Percentiles rank a stretch among this genome's conserved stretches.
These are phyloP conservation scores for Pedetes capensis DNA, from an alignment of 2,113 vertebrate genomes.

Conservation along the genomic window DNA sequence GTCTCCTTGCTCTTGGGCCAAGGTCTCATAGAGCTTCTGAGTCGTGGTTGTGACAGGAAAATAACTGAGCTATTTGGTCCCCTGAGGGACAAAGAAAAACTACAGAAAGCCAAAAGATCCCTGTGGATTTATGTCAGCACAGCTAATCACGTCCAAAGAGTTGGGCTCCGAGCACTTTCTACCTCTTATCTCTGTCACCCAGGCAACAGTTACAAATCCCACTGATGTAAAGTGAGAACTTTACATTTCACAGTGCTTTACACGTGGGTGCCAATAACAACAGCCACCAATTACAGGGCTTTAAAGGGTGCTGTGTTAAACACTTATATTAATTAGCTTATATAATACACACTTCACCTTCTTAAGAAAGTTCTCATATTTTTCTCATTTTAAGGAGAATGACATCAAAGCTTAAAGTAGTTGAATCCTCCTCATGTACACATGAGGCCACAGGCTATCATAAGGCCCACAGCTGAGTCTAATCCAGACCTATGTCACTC, in stretches of 20 bases:
- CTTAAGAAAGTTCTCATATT: background rate
- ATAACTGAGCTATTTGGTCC: background rate
- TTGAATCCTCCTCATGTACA: background rate
- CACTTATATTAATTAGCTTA: background rate
- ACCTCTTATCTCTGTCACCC: background rate
- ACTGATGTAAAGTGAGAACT: background rate
- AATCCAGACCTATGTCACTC: background rate
- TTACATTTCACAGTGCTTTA: background rate
- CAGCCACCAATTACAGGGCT: background rate
- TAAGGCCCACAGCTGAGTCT: background rate
- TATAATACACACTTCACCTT: background rate
- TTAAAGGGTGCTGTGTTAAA: background rate
- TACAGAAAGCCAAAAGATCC: background rate
- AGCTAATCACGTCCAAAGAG: conserved; percentile 1
- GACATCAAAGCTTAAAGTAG: background rate
- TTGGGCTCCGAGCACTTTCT: background rate
- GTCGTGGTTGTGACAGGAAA: background rate
- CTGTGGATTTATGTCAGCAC: background rate
- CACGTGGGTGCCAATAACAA: background rate
- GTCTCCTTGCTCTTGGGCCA: background rate
- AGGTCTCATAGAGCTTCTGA: background rate
- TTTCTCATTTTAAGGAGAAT: conserved; percentile 27
- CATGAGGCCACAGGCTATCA: background rate
- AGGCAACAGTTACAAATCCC: background rate
- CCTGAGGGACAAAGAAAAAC: background rate